A percentile compares a stretch with the other conserved stretches of the same genome.
These are phyloP conservation scores for Cheumatopsyche charites DNA, from an alignment of 1,140 invertebrate genomes.

Conservation along the genomic window DNA sequence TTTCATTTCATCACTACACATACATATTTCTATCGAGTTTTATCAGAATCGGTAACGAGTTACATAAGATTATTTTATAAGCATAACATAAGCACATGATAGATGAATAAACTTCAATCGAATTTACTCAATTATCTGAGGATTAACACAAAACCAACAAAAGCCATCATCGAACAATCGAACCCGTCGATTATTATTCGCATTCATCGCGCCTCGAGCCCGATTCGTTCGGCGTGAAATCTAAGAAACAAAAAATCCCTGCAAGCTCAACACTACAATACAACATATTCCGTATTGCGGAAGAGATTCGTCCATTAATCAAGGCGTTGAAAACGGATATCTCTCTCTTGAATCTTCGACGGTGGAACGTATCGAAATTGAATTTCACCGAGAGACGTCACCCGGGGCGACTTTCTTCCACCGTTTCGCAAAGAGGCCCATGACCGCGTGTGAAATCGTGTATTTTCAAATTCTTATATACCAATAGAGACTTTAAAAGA, in stretches of 20 bases:
- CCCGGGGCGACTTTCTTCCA: slow-evolving; percentile 19
- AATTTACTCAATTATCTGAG: neutral
- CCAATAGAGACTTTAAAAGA: too few relatives aligned
- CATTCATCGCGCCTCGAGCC: neutral
- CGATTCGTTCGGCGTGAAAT: neutral
- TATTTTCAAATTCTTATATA: neutral
- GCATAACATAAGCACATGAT: too few relatives aligned
- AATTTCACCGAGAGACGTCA: slow-evolving; percentile 15
- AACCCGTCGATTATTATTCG: neutral
- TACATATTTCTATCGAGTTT: too few relatives aligned
- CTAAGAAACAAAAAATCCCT: too few relatives aligned
- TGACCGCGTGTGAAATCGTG: slow-evolving; percentile 26
- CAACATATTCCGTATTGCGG: neutral
- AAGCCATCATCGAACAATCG: slow-evolving; percentile 6
- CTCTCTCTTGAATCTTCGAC: too few relatives aligned
- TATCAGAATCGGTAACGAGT: too few relatives aligned
- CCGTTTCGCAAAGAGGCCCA: slow-evolving; percentile 4
- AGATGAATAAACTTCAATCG: too few relatives aligned
- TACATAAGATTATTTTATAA: too few relatives aligned
- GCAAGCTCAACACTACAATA: too few relatives aligned
- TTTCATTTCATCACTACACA: too few relatives aligned
- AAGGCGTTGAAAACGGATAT: neutral
- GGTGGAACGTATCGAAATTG: slow-evolving; percentile 2
- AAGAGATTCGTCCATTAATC: slow-evolving; percentile 11
- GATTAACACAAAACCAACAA: neutral